Evolutionary conservation across 2,888 invertebrate species (phyloP), one percentile per base, ranked within the genome.

Genomic region (Nysson spinosus): DNA sequence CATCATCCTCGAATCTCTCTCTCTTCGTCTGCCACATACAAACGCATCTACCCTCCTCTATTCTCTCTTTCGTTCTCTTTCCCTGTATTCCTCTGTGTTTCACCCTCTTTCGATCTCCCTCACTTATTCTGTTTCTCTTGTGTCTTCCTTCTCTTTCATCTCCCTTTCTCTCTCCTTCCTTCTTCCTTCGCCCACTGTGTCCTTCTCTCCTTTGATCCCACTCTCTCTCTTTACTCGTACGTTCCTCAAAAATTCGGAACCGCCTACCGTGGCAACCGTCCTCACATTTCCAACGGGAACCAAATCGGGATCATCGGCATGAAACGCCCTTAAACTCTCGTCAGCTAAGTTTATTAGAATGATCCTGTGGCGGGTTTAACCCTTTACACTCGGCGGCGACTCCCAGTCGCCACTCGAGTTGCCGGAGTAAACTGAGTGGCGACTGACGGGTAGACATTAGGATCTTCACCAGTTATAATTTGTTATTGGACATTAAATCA

Each of bases 181-280:
- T 19, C n/a, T 28, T 32, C 32, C 19, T 26, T 34, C 5, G 6
- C 30, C 40, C 39, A 9, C 30, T 19, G 39, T 14, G 14, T 22
- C 3, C 16, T 26, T 37, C 17, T 43, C 56, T 24, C 43, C 19
- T 35, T 32, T 62, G 4, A 12, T 17, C 16, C 1, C 37, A 17
- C 6, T 11, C 5, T 9, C 20, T 20, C 3, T 12, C 40, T 37
- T 74, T 67, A 65, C 70, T 68, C 72, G 11, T 19, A 11, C 20
- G n/a, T n/a, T 60, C 6, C 79, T 82, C 80, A 83, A 84, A 83
- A 84, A 79, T 82, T 83, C 75, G 71, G 72, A 69, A 69, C 75
- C 78, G 73, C 70, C 75, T 76, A 75, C 71, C 58, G 64, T 65
- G 57, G 67, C 75, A 75, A 76, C 76, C 76, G 78, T 76, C 78